Percentiles rank a stretch among this genome's conserved stretches.
Evolutionary conservation across 1,140 invertebrate species (phyloP).

Genomic region (Coelopa frigida): DNA sequence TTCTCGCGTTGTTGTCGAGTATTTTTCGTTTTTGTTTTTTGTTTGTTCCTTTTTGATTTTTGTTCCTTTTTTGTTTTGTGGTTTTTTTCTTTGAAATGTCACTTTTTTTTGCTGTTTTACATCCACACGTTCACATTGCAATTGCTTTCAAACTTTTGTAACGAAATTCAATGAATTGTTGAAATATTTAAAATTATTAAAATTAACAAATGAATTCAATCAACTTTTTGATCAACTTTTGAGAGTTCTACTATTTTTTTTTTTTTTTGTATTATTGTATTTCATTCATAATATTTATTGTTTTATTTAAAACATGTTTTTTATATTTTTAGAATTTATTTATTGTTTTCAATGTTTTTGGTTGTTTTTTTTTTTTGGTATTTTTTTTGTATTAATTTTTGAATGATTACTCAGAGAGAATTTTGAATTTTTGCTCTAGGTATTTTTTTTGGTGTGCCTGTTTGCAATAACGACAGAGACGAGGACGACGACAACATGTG

Average conservation of each 20-base stretch:
- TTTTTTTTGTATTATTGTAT: background rate
- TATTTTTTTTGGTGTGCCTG: too few relatives aligned
- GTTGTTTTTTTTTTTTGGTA: background rate
- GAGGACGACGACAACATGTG: too few relatives aligned
- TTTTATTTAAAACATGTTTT: background rate
- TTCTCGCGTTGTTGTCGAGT: slow-evolving; percentile 4
- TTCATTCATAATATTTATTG: background rate
- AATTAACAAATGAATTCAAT: too few relatives aligned
- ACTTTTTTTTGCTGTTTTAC: background rate
- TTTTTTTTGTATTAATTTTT: background rate
- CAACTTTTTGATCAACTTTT: too few relatives aligned
- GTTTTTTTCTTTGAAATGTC: slow-evolving; percentile 4
- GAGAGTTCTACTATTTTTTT: background rate
- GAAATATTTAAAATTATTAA: background rate
- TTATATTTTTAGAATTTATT: background rate
- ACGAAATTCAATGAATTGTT: background rate
- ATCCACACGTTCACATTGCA: slow-evolving; percentile 8
- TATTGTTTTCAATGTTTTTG: background rate
- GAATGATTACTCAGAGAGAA: background rate
- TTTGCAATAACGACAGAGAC: too few relatives aligned
- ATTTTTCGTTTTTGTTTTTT: slow-evolving; percentile 8
- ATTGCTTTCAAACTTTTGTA: background rate
- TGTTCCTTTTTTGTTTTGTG: slow-evolving; percentile 8
- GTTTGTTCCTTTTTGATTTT: slow-evolving; percentile 8
- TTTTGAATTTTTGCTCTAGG: background rate